Base-by-base conservation (phyloP, 1,140 invertebrate species). In the Heliconius hewitsoni region DNA sequence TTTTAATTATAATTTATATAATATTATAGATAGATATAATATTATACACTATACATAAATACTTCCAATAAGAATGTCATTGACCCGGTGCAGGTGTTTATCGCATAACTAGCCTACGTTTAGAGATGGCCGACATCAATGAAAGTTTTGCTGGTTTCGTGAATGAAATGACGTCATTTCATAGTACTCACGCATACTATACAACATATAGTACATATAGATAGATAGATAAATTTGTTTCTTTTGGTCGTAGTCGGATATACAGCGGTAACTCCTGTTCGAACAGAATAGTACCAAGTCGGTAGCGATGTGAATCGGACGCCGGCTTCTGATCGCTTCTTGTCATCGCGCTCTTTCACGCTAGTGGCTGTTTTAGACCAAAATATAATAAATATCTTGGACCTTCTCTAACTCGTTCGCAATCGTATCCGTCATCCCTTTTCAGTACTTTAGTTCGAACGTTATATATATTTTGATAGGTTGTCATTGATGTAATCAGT, bases 291-390 rank as follows among this genome's bases (percentile, higher is more conserved):
- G 92, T 94, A 87, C 91, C 90, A 93, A 92, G 79, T 90, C 89
- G 90, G 91, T 93, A 92, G 93, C 93, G 93, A 94, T 93, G 93
- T 91, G 90, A 92, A 89, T 85, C 91, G 91, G 90, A 92, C 93
- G 92, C 85, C 78, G 85, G 81, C 81, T 83, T 81, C 73, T 84
- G 82, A 82, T 84, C 83, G 78, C 78, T 81, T 83, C 80, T 85
- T 76, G 82, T 84, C 85, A 84, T 86, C 85, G 87, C 90, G 90
- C 87, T 89, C 87, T 88, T 89, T 91, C 88, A 87, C 89, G 85
- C 86, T 86, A 77, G 70, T 84, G 84, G 85, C 87, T 87, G 85
- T 91, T 90, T 93, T 91, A 85, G 90, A 86, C 82, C 90, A 87
- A 86, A 87, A 86, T 87, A 84, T 85, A 84, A 84, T 85, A 84